Conservation (phyloP, 2,888 invertebrate genomes). For the Erynnis tages region DNA sequence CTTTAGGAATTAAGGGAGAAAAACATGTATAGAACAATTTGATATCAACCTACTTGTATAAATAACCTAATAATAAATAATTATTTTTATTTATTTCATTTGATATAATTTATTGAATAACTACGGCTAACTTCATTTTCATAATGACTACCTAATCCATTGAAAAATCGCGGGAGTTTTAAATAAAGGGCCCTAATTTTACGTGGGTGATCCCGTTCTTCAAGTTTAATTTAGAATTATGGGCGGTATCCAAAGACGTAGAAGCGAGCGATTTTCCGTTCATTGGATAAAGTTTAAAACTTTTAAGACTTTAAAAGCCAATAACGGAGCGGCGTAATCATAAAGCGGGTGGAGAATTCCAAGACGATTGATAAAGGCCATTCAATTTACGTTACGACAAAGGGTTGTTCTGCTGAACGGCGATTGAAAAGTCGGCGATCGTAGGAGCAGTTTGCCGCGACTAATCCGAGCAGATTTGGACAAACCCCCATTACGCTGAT, state of each 20-base stretch:
- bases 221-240: conserved; percentile 16
- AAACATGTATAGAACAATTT: too few relatives aligned
- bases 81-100: too few relatives aligned
- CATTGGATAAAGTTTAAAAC: conserved; percentile 28
- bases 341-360: conserved; percentile 27
- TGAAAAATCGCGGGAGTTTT: background rate
- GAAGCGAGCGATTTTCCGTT: conserved; percentile 27
- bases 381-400: conserved; percentile 56
- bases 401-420: conserved; percentile 43
- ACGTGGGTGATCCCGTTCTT: background rate
- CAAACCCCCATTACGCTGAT: conserved; percentile 75
- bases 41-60: too few relatives aligned
- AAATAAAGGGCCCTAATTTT: background rate
- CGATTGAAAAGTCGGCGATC: conserved; percentile 53
- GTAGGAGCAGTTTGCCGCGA: conserved; percentile 50
- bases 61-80: too few relatives aligned
- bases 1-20: too few relatives aligned
- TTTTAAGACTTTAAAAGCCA: conserved; percentile 30
- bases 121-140: too few relatives aligned
- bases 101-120: too few relatives aligned
- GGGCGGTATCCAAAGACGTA: conserved; percentile 20
- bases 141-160: background rate
- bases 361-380: conserved; percentile 38
- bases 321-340: conserved; percentile 27
- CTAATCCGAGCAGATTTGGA: conserved; percentile 71